phyloP scores from a whole-genome alignment of 2,113 vertebrate species.

The Catagonus wagneri region DNA sequence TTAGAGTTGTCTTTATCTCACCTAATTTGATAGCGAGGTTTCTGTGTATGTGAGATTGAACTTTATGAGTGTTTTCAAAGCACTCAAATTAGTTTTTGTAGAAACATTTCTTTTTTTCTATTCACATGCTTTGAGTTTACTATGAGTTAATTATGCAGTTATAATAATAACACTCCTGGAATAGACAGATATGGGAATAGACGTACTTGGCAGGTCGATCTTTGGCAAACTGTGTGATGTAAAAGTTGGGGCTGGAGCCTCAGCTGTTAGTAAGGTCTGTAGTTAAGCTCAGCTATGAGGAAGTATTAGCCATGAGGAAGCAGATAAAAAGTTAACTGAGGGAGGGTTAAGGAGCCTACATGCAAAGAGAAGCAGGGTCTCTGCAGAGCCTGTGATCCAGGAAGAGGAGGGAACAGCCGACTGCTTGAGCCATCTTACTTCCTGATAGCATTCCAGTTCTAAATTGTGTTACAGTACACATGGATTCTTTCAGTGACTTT shows the following conservation, averaged over 20 bases:
- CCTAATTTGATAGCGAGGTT: background rate
- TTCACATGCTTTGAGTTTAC: background rate
- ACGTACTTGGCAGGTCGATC: background rate
- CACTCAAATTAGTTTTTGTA: slow-evolving; percentile 3
- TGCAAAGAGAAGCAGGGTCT: background rate
- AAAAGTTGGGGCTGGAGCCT: background rate
- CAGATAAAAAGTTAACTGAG: background rate
- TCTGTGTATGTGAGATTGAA: background rate
- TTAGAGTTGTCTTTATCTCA: slow-evolving; percentile 4
- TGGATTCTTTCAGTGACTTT: background rate
- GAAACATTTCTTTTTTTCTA: slow-evolving; percentile 14
- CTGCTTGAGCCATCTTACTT: background rate
- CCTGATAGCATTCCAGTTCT: background rate
- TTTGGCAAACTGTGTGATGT: background rate
- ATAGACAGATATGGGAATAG: background rate
- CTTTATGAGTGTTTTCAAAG: slow-evolving; percentile 24
- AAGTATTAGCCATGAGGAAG: background rate
- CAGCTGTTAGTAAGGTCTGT: background rate
- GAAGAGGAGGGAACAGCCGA: background rate
- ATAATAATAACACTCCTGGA: background rate
- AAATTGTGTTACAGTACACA: background rate
- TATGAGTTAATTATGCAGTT: background rate
- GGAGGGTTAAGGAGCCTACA: background rate
- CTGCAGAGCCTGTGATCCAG: background rate
- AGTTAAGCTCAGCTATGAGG: background rate